Percentiles rank a stretch among this genome's conserved stretches.
Evolutionary conservation across 2,797 vertebrate genomes (phyloP).

Genomic region (Tokudaia tokunoshimensis): DNA sequence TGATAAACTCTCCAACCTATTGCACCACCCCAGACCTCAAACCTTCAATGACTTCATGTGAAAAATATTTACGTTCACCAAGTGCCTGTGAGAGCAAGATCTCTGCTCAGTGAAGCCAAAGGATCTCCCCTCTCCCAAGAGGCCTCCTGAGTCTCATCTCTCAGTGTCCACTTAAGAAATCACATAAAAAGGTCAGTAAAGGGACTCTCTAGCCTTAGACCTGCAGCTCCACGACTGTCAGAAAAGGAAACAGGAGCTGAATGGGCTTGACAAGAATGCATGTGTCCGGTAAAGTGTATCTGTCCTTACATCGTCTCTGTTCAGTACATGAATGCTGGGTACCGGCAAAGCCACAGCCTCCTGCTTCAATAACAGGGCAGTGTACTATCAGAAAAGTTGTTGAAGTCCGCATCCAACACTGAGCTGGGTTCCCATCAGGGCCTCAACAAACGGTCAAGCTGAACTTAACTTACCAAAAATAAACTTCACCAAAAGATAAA

Average conservation of each 20-base stretch:
- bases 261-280: not conserved
- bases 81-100: not conserved
- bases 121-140: not conserved
- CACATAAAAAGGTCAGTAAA: not conserved
- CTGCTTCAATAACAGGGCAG: not conserved
- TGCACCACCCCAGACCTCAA: not conserved
- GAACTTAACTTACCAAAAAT: not conserved
- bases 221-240: not conserved
- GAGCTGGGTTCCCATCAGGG: not conserved
- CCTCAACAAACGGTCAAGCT: not conserved
- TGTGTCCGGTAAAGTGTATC: not conserved
- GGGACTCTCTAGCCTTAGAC: not conserved
- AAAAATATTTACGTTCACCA: constrained; percentile 40
- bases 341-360: constrained; percentile 19
- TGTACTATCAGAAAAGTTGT: not conserved
- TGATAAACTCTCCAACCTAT: not conserved
- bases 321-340: not conserved
- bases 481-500: not conserved
- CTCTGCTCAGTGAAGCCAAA: not conserved
- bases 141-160: not conserved
- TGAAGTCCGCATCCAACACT: not conserved
- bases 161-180: not conserved
- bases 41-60: not conserved
- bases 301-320: not conserved
- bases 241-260: not conserved